phyloP scores from a whole-genome alignment of 1,140 invertebrate species.

The Anastatus disparis region DNA sequence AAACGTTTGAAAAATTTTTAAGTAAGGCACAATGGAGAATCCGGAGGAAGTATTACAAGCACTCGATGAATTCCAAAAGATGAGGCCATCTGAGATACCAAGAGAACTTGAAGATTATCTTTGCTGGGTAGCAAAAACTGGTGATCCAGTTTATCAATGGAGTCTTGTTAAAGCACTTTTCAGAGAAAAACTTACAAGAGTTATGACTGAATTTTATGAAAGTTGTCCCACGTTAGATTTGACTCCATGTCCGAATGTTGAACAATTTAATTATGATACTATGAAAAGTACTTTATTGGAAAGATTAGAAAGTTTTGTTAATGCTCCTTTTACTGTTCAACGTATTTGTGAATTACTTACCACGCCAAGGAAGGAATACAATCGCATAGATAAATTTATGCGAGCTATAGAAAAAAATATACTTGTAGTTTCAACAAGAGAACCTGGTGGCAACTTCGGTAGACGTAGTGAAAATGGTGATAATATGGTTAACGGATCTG shows the following conservation, averaged over 20 bases:
- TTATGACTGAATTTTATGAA: slow-evolving; percentile 88
- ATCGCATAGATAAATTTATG: slow-evolving; percentile 95
- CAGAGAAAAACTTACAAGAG: slow-evolving; percentile 85
- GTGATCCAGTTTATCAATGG: slow-evolving; percentile 95
- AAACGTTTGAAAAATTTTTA: no score
- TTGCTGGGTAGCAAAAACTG: slow-evolving; percentile 90
- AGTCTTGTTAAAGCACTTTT: slow-evolving; percentile 86
- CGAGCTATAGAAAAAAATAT: slow-evolving; percentile 94
- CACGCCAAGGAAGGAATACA: slow-evolving; percentile 92
- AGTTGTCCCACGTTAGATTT: slow-evolving; percentile 79
- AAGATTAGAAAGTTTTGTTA: slow-evolving; percentile 83
- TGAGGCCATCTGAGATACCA: slow-evolving; percentile 86
- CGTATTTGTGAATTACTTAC: slow-evolving; percentile 93
- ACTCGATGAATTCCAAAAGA: slow-evolving; percentile 86
- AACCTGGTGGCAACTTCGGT: slow-evolving; percentile 77
- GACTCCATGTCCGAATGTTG: slow-evolving; percentile 87
- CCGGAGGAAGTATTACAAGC: slow-evolving; percentile 85
- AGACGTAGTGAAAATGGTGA: slow-evolving; percentile 76
- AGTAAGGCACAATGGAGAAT: slow-evolving; percentile 79
- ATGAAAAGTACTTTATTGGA: slow-evolving; percentile 88
- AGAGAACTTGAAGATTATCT: slow-evolving; percentile 90
- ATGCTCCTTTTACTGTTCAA: slow-evolving; percentile 96
- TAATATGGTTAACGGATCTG: slow-evolving; percentile 69
- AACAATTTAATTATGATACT: slow-evolving; percentile 89
- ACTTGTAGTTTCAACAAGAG: slow-evolving; percentile 93